These are phyloP conservation scores for Sebastes fasciatus DNA, from an alignment of 2,113 vertebrate species.

Conservation along the genomic window DNA sequence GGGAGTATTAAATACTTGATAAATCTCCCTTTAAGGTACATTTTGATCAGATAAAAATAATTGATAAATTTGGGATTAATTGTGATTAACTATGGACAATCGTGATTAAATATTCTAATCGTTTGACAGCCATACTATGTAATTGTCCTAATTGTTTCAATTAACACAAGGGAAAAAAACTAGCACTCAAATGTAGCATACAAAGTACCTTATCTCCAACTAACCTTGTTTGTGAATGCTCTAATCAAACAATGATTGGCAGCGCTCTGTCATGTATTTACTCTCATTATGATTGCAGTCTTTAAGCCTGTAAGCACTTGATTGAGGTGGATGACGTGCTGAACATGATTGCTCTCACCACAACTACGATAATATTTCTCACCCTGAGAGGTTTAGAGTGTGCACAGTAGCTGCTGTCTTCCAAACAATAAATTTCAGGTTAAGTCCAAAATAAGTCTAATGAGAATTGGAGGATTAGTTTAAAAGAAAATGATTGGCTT, in stretches of 20 bases:
- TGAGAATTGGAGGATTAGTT: slow-evolving; percentile 27
- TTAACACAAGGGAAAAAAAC: neutral
- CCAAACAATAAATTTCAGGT: slow-evolving; percentile 34
- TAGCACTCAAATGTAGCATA: neutral
- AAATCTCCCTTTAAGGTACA: too few relatives aligned
- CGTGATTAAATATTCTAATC: too few relatives aligned
- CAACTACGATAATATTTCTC: slow-evolving; percentile 29
- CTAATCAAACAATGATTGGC: slow-evolving; percentile 43
- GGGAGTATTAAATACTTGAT: too few relatives aligned
- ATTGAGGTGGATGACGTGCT: slow-evolving; percentile 31
- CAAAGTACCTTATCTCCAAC: slow-evolving; percentile 1
- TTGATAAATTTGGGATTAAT: too few relatives aligned
- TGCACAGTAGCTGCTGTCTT: neutral
- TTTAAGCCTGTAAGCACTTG: slow-evolving; percentile 18
- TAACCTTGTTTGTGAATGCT: slow-evolving; percentile 32
- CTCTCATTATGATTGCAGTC: slow-evolving; percentile 31
- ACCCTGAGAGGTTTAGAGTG: slow-evolving; percentile 6
- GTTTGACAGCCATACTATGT: too few relatives aligned
- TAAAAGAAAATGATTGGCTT: neutral
- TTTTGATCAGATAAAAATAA: too few relatives aligned
- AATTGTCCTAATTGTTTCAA: neutral
- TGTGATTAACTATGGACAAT: too few relatives aligned
- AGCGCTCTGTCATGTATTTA: slow-evolving; percentile 12
- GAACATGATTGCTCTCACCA: slow-evolving; percentile 14
- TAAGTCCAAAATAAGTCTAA: slow-evolving; percentile 23